These are phyloP conservation scores for Scrobipalpa atriplicella DNA, from an alignment of 2,888 invertebrate genomes.

Conservation along the genomic window DNA sequence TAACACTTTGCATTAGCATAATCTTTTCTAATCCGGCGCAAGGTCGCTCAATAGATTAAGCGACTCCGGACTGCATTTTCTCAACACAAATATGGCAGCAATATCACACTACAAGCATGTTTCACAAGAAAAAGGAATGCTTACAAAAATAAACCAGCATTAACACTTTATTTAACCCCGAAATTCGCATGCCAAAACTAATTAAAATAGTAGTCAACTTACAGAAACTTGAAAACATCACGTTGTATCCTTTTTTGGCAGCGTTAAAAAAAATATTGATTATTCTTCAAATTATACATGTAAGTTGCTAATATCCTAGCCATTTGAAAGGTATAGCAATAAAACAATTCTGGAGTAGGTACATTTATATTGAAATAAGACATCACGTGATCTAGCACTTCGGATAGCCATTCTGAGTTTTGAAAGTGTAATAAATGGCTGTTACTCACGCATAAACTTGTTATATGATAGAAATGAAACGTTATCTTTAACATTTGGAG, in stretches of 20 bases:
- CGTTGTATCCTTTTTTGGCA: constrained; percentile 60
- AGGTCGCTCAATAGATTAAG: constrained; percentile 41
- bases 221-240: constrained; percentile 74
- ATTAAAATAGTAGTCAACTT: constrained; percentile 48
- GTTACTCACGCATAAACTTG: constrained; percentile 12
- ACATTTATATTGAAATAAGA: not conserved
- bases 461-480: not conserved
- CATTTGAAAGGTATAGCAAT: not conserved
- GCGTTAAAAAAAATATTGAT: constrained; percentile 47
- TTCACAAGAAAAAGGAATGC: not conserved
- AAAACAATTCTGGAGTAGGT: not conserved
- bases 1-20: constrained; percentile 52
- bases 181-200: not conserved
- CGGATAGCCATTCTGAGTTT: not conserved
- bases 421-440: constrained; percentile 10
- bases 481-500: not conserved
- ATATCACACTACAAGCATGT: constrained; percentile 3
- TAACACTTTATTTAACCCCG: not conserved
- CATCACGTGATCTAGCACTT: not conserved
- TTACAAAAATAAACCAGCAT: not conserved
- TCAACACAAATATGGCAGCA: not conserved
- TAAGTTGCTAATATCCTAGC: too few relatives aligned
- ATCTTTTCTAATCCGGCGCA: constrained; percentile 54
- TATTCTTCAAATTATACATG: not conserved
- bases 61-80: constrained; percentile 8